A percentile compares a stretch with the other conserved stretches of the same genome.
Evolutionary conservation across 2,113 vertebrate genomes (phyloP).

Genomic region (Lagopus leucura): DNA sequence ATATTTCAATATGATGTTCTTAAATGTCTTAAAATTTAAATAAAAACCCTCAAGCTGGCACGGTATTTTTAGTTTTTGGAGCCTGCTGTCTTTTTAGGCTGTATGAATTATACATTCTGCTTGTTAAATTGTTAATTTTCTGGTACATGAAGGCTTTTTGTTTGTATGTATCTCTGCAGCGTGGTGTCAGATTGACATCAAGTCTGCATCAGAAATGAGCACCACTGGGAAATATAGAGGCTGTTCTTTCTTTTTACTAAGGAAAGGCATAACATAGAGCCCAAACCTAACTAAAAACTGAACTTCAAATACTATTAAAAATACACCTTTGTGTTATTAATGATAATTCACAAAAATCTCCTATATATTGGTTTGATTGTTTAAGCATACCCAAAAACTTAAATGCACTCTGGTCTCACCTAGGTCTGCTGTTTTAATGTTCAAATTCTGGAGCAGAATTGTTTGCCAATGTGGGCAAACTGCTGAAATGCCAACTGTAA

Average conservation of each 20-base stretch:
- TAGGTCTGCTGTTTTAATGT: slow-evolving; percentile 6
- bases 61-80: neutral
- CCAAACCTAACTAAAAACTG: neutral
- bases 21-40: neutral
- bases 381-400: neutral
- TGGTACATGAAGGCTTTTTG: neutral
- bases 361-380: neutral
- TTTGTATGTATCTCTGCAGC: neutral
- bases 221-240: neutral
- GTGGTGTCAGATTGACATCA: slow-evolving; percentile 4
- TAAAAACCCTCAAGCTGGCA: neutral
- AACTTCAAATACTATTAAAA: neutral
- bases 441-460: neutral
- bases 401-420: neutral
- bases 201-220: slow-evolving; percentile 17
- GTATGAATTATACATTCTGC: neutral
- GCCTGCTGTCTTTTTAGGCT: neutral
- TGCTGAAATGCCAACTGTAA: neutral
- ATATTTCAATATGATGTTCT: neutral
- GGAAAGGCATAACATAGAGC: neutral
- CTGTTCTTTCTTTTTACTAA: neutral
- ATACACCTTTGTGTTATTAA: neutral
- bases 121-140: slow-evolving; percentile 21
- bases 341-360: neutral
- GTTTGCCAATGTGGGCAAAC: neutral